Conservation (phyloP, 2,888 invertebrate genomes). For the Sepiola atlantica region DNA sequence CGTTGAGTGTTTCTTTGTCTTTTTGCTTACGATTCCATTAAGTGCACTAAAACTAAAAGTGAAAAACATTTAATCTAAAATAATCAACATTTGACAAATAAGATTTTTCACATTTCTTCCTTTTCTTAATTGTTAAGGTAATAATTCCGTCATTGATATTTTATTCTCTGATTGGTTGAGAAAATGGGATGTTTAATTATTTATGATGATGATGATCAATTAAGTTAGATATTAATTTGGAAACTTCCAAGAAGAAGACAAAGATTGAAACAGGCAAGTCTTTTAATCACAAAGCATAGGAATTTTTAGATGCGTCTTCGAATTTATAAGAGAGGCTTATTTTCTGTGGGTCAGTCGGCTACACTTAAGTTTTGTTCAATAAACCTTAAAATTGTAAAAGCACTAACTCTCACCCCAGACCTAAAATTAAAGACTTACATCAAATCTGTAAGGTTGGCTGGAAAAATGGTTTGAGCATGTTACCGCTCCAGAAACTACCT, state of each 20-base stretch:
- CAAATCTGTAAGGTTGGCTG: too few species aligned
- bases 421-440: too few species aligned
- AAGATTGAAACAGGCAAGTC: not conserved
- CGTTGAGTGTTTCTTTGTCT: not conserved
- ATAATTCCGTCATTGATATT: not conserved
- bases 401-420: too few species aligned
- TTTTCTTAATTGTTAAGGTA: not conserved
- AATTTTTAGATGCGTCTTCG: too few species aligned
- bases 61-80: not conserved
- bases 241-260: not conserved
- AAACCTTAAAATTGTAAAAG: too few species aligned
- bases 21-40: not conserved
- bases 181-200: not conserved
- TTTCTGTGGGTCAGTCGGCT: too few species aligned
- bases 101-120: not conserved
- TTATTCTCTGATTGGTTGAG: not conserved
- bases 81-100: not conserved
- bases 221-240: constrained; percentile 2
- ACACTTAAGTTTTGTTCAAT: too few species aligned
- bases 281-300: not conserved
- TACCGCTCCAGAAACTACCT: too few species aligned
- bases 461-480: too few species aligned
- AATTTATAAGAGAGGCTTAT: too few species aligned
- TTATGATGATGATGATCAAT: not conserved
- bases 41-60: not conserved